These are phyloP conservation scores for Formica selysi DNA, from an alignment of 1,140 invertebrate genomes.

Conservation along the genomic window DNA sequence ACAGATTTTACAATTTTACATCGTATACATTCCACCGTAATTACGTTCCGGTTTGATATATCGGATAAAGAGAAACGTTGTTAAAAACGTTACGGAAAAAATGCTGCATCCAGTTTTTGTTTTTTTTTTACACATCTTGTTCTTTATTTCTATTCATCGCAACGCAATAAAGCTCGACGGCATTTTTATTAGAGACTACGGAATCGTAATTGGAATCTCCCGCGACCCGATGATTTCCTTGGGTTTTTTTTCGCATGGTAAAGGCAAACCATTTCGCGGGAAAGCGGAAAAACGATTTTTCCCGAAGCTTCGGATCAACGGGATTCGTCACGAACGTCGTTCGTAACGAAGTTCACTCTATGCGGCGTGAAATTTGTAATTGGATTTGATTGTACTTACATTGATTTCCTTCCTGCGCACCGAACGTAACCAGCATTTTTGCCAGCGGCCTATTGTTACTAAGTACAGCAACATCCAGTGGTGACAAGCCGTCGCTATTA, in stretches of 20 bases:
- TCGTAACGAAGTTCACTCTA: constrained; percentile 32
- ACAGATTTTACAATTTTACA: constrained; percentile 11
- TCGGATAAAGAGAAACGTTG: constrained; percentile 4
- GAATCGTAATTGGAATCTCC: constrained; percentile 71
- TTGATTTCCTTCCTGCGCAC: constrained; percentile 94
- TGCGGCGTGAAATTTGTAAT: constrained; percentile 35
- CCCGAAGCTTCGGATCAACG: constrained; percentile 22
- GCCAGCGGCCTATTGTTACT: constrained; percentile 94
- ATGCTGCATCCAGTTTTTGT: background rate
- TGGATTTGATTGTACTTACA: constrained; percentile 89
- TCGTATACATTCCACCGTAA: background rate
- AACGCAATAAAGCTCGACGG: constrained; percentile 64
- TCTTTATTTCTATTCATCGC: constrained; percentile 48
- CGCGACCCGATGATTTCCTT: constrained; percentile 29
- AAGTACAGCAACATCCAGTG: constrained; percentile 96
- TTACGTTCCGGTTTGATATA: constrained; percentile 1
- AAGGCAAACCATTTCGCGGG: constrained; percentile 1
- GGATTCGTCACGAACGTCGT: constrained; percentile 1
- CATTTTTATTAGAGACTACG: constrained; percentile 68
- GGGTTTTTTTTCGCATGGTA: background rate
- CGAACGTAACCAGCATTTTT: constrained; percentile 95
- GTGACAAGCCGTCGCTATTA: constrained; percentile 95
- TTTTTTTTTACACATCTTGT: background rate
- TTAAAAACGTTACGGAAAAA: constrained; percentile 24
- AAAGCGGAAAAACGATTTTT: constrained; percentile 24